Base-by-base conservation (phyloP, 2,113 vertebrate species). In the Patagioenas fasciata region DNA sequence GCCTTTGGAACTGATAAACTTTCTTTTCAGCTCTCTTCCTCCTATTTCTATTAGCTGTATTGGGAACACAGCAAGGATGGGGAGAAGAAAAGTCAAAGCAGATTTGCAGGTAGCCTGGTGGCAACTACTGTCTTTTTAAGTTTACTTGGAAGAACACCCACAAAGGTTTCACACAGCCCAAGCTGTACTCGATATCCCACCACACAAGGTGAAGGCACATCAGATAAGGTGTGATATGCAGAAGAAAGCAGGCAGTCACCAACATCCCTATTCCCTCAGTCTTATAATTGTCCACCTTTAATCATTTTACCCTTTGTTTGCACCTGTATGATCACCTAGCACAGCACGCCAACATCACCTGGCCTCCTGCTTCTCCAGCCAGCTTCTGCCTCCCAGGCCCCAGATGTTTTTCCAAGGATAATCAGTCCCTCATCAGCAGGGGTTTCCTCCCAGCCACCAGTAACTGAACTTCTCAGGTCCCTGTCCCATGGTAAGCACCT, bases 181-280 rank as follows among this genome's bases (percentile, higher is more conserved):
- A 85, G 32, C 44, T 1, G 0, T 36, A 13, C 11, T 38, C 7
- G 1, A 44, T 2, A 17, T 56, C 57, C 17, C 31, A 24, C 28
- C 32, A 47, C 20, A 18, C 50, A 60, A 42, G 29, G 40, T 11
- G 15, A 85, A 51, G 40, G 34, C n/a, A 31, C 18, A 8, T 36
- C 85, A 77, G 57, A 15, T 16, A 54, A 38, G 17, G 5, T 11
- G 24, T 6, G 25, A 53, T 9, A 31, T 5, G 40, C 8, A 61
- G 36, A 65, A 54, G 13, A 48, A 26, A 57, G 53, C 44, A n/a
- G 7, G n/a, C 58, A 48, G 44, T 36, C 51, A 42, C n/a, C 36
- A 23, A 4, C 1, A 0, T 47, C n/a, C 15, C 9, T 48, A 4
- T 26, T 60, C n/a, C 12, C 15, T 58, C 1, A 0, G 19, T 73